Conservation (phyloP, 2,113 vertebrate species). For the Zosterops pallidus region DNA sequence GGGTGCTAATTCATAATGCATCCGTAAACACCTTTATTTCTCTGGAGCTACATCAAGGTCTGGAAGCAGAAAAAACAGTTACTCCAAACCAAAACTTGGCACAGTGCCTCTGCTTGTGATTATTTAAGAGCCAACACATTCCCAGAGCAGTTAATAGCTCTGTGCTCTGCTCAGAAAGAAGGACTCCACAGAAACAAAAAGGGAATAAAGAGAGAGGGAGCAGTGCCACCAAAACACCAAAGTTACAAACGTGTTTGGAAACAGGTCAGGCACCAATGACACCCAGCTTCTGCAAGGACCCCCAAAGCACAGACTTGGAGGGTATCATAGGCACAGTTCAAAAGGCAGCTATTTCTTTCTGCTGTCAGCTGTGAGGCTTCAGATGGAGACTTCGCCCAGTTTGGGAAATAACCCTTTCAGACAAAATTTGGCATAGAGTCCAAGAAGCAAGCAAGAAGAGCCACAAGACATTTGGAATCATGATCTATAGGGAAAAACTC, state of each 20-base stretch:
- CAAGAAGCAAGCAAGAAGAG: neutral
- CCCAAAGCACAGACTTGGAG: neutral
- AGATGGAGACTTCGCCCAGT: neutral
- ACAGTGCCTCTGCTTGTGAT: neutral
- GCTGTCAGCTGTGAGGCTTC: neutral
- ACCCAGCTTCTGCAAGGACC: neutral
- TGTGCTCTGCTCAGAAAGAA: neutral
- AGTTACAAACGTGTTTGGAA: neutral
- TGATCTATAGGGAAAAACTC: neutral
- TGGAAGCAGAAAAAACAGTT: conserved; percentile 66
- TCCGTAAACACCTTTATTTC: conserved; percentile 30
- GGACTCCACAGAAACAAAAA: neutral
- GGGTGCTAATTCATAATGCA: conserved; percentile 31
- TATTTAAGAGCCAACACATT: conserved; percentile 33
- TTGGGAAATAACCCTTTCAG: neutral
- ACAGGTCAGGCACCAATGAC: neutral
- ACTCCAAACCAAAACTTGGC: conserved; percentile 34
- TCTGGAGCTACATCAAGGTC: conserved; percentile 59
- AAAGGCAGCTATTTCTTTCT: neutral
- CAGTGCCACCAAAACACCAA: neutral
- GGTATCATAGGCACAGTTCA: neutral
- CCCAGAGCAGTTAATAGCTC: conserved; percentile 14
- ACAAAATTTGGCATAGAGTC: neutral
- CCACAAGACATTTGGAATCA: neutral
- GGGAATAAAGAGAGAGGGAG: neutral